Conservation (phyloP, 2,888 invertebrate genomes). For the Netelia melanura region DNA sequence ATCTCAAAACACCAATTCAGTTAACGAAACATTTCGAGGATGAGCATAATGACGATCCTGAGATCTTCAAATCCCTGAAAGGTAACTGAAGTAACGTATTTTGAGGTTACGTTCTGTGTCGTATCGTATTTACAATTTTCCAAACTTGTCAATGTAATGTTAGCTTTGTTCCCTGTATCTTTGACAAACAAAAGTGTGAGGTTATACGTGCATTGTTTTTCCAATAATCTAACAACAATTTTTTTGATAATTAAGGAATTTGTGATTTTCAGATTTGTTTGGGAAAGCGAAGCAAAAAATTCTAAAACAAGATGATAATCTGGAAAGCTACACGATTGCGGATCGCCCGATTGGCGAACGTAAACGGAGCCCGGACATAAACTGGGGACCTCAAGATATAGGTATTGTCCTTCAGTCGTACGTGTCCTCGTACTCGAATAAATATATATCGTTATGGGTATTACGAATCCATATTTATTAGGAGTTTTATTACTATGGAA, state of each 20-base stretch:
- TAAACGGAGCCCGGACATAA: constrained; percentile 79
- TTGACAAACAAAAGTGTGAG: too few species aligned
- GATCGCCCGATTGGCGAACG: constrained; percentile 61
- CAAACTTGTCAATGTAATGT: too few species aligned
- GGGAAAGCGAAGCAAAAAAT: constrained; percentile 97
- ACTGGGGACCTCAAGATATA: constrained; percentile 88
- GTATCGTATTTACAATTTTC: too few species aligned
- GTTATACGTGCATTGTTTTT: too few species aligned
- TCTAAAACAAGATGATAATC: constrained; percentile 89
- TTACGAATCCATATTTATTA: too few species aligned
- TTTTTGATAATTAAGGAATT: not conserved
- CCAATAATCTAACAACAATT: not conserved
- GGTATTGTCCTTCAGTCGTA: constrained; percentile 81
- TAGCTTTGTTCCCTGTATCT: too few species aligned
- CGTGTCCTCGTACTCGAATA: not conserved
- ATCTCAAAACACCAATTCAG: constrained; percentile 93
- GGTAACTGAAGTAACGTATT: constrained; percentile 84
- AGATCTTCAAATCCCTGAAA: constrained; percentile 92
- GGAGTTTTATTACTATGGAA: too few species aligned
- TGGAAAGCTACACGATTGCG: constrained; percentile 70
- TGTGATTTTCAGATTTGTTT: constrained; percentile 87
- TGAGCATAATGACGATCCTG: constrained; percentile 94
- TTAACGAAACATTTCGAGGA: constrained; percentile 96
- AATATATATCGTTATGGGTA: too few species aligned
- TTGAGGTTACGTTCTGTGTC: not conserved